Percentiles rank a stretch among this genome's conserved stretches.
Conservation (phyloP, 2,113 vertebrate genomes). For the Brachypteracias leptosomus region DNA sequence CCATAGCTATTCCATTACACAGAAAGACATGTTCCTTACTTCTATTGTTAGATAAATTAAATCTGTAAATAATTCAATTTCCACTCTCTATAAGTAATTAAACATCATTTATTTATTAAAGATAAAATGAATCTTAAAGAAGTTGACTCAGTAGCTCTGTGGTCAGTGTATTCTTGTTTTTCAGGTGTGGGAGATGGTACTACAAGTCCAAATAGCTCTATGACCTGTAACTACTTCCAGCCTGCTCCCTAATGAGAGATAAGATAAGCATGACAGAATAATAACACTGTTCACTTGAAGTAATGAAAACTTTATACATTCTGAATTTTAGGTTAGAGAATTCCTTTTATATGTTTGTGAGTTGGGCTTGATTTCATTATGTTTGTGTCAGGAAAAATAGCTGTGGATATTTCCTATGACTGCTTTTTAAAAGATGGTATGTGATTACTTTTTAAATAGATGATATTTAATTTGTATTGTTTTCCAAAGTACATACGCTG, state of each 20-base stretch:
- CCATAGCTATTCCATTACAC: neutral
- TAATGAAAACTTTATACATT: neutral
- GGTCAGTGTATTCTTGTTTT: neutral
- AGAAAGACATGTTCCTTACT: neutral
- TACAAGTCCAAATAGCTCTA: neutral
- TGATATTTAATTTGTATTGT: neutral
- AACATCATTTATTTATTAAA: constrained; percentile 20
- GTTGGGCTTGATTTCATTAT: neutral
- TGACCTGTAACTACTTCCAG: neutral
- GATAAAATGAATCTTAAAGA: neutral
- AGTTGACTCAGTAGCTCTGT: neutral
- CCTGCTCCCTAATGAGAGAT: neutral
- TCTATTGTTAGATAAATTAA: neutral
- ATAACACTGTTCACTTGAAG: neutral
- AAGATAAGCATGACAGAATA: neutral
- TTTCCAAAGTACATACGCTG: neutral
- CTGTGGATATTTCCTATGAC: neutral
- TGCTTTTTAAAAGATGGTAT: neutral
- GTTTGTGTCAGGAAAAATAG: neutral
- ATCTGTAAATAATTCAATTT: constrained; percentile 1
- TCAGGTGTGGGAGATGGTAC: neutral
- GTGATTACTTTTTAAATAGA: neutral
- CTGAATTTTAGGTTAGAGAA: neutral
- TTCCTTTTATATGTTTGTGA: neutral
- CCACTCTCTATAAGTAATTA: neutral